Conservation (phyloP, 2,113 vertebrate species). For the Tretioscincus oriximinensis region DNA sequence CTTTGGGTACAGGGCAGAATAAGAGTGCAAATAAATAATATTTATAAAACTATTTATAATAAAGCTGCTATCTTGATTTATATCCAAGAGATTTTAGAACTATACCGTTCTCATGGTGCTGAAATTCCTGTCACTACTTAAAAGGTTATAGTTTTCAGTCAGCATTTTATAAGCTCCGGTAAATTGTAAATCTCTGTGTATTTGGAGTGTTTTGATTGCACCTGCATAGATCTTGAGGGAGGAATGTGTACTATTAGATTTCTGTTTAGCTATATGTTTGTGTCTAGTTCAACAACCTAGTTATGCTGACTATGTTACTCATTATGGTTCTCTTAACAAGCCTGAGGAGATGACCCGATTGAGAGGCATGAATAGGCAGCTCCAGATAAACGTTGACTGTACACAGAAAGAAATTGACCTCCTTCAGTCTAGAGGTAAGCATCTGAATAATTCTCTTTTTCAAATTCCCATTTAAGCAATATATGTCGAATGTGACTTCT, state of each 20-base stretch:
- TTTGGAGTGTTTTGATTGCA: neutral
- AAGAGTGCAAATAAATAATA: too few species aligned
- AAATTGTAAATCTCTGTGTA: neutral
- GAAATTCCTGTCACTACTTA: neutral
- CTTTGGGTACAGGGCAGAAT: too few species aligned
- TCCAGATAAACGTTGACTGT: conserved; percentile 99
- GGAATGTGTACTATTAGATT: neutral
- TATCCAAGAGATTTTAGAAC: neutral
- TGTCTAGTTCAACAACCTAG: conserved; percentile 25
- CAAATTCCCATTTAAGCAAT: conserved; percentile 24
- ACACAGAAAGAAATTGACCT: conserved; percentile 97
- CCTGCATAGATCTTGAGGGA: neutral
- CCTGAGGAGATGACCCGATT: conserved; percentile 98
- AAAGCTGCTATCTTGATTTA: neutral
- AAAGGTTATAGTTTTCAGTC: neutral
- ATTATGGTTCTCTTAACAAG: conserved; percentile 77
- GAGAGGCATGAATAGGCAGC: conserved; percentile 92
- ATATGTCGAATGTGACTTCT: conserved; percentile 29
- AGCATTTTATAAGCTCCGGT: neutral
- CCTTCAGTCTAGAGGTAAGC: conserved; percentile 90
- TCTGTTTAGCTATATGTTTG: neutral
- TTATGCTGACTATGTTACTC: conserved; percentile 64
- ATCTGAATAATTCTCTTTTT: conserved; percentile 45
- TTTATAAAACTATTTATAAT: neutral
- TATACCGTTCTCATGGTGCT: neutral